Evolutionary conservation across 2,797 vertebrate species (phyloP).

Genomic region (Sebastes taczanowskii): DNA sequence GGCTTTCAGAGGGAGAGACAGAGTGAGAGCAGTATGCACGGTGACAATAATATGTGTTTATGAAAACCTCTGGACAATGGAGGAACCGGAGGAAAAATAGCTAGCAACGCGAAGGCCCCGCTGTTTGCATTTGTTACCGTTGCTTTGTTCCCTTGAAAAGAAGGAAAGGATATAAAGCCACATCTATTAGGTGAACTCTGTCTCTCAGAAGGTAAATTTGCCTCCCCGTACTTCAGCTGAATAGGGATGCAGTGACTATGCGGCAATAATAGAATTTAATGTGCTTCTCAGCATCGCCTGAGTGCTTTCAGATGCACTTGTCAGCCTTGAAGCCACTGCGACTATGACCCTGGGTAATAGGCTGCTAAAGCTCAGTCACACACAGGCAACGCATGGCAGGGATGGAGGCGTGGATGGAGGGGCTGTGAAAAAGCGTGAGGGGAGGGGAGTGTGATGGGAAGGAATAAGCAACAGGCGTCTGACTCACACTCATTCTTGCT

Average conservation of each 20-base stretch:
- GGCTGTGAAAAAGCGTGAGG: constrained; percentile 7
- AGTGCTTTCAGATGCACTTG: constrained; percentile 81
- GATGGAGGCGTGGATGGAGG: constrained; percentile 17
- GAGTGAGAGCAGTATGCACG: constrained; percentile 55
- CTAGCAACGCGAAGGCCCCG: constrained; percentile 53
- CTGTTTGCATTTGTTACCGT: constrained; percentile 74
- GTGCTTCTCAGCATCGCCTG: constrained; percentile 76
- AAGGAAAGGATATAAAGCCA: constrained; percentile 75
- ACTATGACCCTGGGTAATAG: constrained; percentile 81
- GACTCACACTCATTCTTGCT: not conserved
- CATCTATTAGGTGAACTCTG: constrained; percentile 82
- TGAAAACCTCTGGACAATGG: constrained; percentile 75
- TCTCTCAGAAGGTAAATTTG: constrained; percentile 75
- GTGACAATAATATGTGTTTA: constrained; percentile 71
- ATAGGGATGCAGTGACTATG: constrained; percentile 74
- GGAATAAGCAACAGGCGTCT: constrained; percentile 59
- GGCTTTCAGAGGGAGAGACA: constrained; percentile 57
- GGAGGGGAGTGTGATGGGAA: not conserved
- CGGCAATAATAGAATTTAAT: constrained; percentile 83
- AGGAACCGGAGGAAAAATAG: constrained; percentile 60
- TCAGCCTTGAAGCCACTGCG: constrained; percentile 82
- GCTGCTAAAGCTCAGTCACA: constrained; percentile 61
- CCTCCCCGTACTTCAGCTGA: constrained; percentile 70
- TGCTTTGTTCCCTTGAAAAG: constrained; percentile 78
- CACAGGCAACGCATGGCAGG: constrained; percentile 37